Evolutionary conservation across 2,888 invertebrate species (phyloP), one percentile per base, ranked within the genome.

Genomic region (Plagodis dolabraria): DNA sequence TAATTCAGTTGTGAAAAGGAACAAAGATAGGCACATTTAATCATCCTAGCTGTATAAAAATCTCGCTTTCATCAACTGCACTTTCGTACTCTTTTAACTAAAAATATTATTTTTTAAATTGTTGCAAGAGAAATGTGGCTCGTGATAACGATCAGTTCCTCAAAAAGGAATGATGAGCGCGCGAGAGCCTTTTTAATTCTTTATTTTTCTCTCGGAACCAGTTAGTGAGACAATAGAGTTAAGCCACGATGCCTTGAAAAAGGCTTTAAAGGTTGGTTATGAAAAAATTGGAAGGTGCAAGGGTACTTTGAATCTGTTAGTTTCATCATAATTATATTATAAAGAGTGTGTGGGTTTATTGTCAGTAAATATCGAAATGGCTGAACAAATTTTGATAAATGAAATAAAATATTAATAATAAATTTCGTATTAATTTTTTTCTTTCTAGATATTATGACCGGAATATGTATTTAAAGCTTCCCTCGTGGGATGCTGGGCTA

Each of bases 211-310:
- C 64, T 68, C 71, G 57, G 69, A 77, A 80, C 83, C 77, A 70
- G 81, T 84, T 77, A 72, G 64, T 59, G 76, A 77, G 77, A 85
- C 83, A 85, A 85, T 82, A 47, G 52, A 38, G 40, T 45, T 10
- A 35, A 43, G 22, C 35, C 34, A 43, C 47, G 10, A 34, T 36
- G 68, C 63, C 48, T 50, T 49, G 43, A 11, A 45, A 22, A 22
- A 12, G 5, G 49, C 38, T 2, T 40, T n/a, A 47, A 59, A 63
- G 22, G 10, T 12, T 9, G 50, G 36, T 59, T 50, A 51, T 57
- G n/a, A 57, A 51, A 54, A 36, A 8, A 22, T 1, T 22, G 22
- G 22, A 22, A 22, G 22, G 22, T 22, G 22, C 22, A 22, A 22
- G 22, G 22, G 22, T 22, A 22, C 22, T 22, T 22, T 22, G 22